A percentile compares a stretch with the other conserved stretches of the same genome.
Conservation (phyloP, 2,113 vertebrate species). For the Pungitius pungitius region DNA sequence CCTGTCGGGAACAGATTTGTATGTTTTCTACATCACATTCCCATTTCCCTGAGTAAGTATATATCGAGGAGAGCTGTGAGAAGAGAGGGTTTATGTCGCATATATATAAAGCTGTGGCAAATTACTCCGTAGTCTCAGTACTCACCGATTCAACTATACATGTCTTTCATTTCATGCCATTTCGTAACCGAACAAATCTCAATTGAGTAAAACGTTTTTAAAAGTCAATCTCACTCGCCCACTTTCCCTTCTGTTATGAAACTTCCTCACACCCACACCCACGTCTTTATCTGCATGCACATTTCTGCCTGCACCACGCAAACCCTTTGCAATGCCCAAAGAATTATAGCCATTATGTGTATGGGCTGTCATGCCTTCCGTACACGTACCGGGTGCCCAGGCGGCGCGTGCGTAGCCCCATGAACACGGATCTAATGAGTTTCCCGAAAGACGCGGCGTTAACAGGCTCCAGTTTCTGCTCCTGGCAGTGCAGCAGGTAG, state of each 20-base stretch:
- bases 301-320: constrained; percentile 26
- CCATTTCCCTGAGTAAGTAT: not conserved
- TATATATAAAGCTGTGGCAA: not conserved
- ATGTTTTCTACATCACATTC: not conserved
- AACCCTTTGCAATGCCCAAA: constrained; percentile 22
- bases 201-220: no score
- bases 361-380: not conserved
- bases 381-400: constrained; percentile 87
- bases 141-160: not conserved
- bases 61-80: not conserved
- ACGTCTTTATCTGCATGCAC: constrained; percentile 45
- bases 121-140: not conserved
- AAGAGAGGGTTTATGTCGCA: not conserved
- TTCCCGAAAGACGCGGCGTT: constrained; percentile 94
- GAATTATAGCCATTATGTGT: constrained; percentile 7
- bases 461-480: constrained; percentile 93
- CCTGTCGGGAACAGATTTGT: constrained; percentile 66
- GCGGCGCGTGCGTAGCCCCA: constrained; percentile 91
- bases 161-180: not conserved
- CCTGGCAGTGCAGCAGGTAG: constrained; percentile 94
- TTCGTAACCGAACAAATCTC: not conserved
- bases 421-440: constrained; percentile 93
- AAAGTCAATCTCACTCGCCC: constrained; percentile 25
- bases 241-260: constrained; percentile 23
- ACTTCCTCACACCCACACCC: constrained; percentile 60